phyloP scores from a whole-genome alignment of 2,113 vertebrate species.

The Sardina pilchardus region DNA sequence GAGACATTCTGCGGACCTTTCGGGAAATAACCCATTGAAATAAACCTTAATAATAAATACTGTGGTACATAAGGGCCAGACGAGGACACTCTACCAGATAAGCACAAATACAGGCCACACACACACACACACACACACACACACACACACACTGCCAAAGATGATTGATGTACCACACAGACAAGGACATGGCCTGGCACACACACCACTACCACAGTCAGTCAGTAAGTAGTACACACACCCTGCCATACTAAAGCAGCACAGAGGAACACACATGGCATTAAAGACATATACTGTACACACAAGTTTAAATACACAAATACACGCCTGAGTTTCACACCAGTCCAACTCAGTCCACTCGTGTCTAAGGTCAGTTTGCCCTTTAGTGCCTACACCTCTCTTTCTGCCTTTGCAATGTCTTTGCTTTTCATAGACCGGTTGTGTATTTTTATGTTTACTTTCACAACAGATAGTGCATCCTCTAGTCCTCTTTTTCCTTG shows the following conservation, averaged over 20 bases:
- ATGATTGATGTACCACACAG: background rate
- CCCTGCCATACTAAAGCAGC: no score
- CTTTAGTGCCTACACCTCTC: background rate
- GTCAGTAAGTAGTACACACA: no score
- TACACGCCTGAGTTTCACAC: background rate
- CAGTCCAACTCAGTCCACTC: background rate
- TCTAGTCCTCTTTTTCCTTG: no score
- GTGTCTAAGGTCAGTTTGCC: background rate
- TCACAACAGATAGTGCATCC: background rate
- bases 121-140: background rate
- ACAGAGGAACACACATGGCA: no score
- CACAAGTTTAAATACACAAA: background rate
- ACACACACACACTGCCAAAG: background rate
- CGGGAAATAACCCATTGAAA: constrained; percentile 1
- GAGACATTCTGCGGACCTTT: background rate
- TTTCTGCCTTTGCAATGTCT: background rate
- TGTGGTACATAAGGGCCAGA: background rate
- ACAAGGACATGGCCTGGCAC: background rate
- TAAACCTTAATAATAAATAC: constrained; percentile 13
- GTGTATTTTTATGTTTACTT: background rate
- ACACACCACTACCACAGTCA: no score
- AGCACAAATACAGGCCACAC: background rate
- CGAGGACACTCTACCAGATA: background rate
- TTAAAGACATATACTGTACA: background rate
- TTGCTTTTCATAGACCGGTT: background rate